Percentiles rank a stretch among this genome's conserved stretches.
phyloP scores from a whole-genome alignment of 2,113 vertebrate species.

The Tachysurus fulvidraco region DNA sequence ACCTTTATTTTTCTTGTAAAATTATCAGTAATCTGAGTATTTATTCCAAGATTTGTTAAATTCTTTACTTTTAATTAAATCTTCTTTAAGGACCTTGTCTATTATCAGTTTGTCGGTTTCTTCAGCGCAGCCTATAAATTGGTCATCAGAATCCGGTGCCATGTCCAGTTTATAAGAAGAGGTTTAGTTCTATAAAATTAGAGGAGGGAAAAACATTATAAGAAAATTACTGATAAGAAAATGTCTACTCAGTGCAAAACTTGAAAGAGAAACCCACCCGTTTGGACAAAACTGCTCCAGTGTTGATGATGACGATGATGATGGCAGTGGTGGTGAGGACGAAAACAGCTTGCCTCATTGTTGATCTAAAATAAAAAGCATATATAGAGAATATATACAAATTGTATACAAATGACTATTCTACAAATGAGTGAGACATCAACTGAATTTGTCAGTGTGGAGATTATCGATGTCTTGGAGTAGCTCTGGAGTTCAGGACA shows the following conservation, averaged over 20 bases:
- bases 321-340: background rate
- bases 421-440: background rate
- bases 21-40: background rate
- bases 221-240: background rate
- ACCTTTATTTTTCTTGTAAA: background rate
- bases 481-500: too few relatives aligned
- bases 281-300: background rate
- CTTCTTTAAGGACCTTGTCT: background rate
- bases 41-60: background rate
- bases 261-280: background rate
- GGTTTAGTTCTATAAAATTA: too few relatives aligned
- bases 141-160: background rate
- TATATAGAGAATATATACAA: background rate
- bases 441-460: background rate
- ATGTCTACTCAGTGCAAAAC: background rate
- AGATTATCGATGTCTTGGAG: too few relatives aligned
- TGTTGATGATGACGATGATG: background rate
- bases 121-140: background rate
- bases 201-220: background rate
- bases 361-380: background rate
- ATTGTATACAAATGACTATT: background rate
- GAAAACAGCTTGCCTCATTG: background rate
- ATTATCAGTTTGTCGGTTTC: background rate
- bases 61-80: rapidly evolving
- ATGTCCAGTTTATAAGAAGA: background rate